phyloP scores from a whole-genome alignment of 2,888 invertebrate species.

The Andrena dorsata region DNA sequence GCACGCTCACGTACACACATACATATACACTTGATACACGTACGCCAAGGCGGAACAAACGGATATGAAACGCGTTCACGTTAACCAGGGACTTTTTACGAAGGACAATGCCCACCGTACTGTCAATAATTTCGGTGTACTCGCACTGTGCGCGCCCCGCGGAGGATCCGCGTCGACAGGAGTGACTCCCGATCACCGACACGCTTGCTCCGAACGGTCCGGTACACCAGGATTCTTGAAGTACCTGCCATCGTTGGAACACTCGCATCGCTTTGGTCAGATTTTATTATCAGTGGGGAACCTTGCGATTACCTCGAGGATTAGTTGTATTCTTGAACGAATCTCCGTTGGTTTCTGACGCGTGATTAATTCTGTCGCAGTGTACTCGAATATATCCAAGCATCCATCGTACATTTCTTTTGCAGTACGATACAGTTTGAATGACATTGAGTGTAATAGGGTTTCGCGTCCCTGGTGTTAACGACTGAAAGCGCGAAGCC shows the following conservation, averaged over 20 bases:
- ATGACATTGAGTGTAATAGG: not conserved
- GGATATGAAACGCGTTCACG: conserved; percentile 47
- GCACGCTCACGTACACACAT: conserved; percentile 46
- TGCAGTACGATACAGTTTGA: conserved; percentile 4
- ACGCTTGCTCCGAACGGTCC: not conserved
- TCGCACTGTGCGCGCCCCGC: conserved; percentile 11
- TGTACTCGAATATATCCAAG: not conserved
- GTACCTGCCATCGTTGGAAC: not conserved
- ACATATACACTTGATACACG: conserved; percentile 34
- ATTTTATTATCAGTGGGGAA: not conserved
- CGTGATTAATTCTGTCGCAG: not conserved
- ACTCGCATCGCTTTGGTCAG: not conserved
- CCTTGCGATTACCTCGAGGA: not conserved
- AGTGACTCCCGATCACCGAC: not conserved
- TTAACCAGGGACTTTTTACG: conserved; percentile 51
- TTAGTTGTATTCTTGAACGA: not conserved
- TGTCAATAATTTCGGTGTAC: conserved; percentile 26
- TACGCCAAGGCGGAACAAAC: conserved; percentile 33
- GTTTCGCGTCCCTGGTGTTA: conserved; percentile 56
- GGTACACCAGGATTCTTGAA: conserved; percentile 10
- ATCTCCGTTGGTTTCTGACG: conserved; percentile 1
- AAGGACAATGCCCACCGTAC: conserved; percentile 4
- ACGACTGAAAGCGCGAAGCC: conserved; percentile 72
- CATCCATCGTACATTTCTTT: not conserved
- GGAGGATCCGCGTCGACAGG: not conserved